Percentiles rank a stretch among this genome's conserved stretches.
Conservation (phyloP, 1,140 invertebrate species). For the Phymorhynchus buccinoides region DNA sequence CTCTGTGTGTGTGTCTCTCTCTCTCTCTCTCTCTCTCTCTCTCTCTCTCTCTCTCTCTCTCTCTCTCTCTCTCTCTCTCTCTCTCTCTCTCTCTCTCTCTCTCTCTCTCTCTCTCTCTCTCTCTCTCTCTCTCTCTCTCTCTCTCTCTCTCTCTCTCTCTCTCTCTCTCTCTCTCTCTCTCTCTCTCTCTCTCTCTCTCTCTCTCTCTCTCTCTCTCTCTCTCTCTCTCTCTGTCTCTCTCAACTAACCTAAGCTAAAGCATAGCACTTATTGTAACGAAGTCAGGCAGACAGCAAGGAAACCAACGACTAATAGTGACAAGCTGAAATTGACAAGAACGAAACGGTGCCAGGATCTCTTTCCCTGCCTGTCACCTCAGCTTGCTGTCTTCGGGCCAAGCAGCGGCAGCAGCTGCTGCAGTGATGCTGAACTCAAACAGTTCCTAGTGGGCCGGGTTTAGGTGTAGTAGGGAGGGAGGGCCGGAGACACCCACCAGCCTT, state of each 20-base stretch:
- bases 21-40: too few species aligned
- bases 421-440: too few species aligned
- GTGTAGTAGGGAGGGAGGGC: too few species aligned
- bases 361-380: background rate
- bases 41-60: too few species aligned
- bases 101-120: background rate
- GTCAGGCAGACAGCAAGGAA: background rate
- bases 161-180: background rate
- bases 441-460: too few species aligned
- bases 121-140: background rate
- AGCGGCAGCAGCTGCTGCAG: background rate
- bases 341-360: background rate
- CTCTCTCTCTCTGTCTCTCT: background rate
- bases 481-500: too few species aligned
- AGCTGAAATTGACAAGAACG: slow-evolving; percentile 11
- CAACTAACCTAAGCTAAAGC: too few species aligned
- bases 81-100: background rate
- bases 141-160: background rate
- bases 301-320: background rate
- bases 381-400: background rate
- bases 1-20: too few species aligned
- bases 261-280: background rate
- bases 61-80: slow-evolving; percentile 21
- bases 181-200: background rate
- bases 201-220: background rate